Percentiles rank a stretch among this genome's conserved stretches.
These are phyloP conservation scores for Phenganax marumi DNA, from an alignment of 92 coral and sea anemone genomes.

Conservation along the genomic window DNA sequence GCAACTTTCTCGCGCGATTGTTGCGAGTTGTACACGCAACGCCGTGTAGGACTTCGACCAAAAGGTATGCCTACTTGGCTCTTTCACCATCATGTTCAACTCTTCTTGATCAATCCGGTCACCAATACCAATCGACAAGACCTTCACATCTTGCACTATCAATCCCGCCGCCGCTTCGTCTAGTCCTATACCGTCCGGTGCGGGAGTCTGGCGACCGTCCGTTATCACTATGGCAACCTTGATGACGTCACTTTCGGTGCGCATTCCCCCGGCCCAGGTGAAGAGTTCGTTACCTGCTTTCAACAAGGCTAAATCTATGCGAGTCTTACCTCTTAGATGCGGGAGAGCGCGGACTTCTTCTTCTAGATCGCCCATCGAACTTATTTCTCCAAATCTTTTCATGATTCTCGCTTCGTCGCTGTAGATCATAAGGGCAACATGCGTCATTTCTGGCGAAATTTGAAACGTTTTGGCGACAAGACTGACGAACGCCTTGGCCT, in stretches of 20 bases:
- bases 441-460: conserved; percentile 56
- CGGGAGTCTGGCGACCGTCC: conserved; percentile 81
- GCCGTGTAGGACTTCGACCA: conserved; percentile 13
- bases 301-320: conserved; percentile 71
- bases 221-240: conserved; percentile 74
- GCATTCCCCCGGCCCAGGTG: conserved; percentile 62
- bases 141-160: conserved; percentile 63
- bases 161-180: conserved; percentile 60
- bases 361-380: conserved; percentile 41
- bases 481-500: conserved; percentile 76
- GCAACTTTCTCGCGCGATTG: conserved; percentile 14
- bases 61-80: conserved; percentile 18
- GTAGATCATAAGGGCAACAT: conserved; percentile 67
- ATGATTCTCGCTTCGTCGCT: conserved; percentile 59
- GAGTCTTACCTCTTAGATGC: conserved; percentile 68
- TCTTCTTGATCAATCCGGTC: conserved; percentile 65
- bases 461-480: conserved; percentile 63
- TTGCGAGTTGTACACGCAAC: conserved; percentile 4
- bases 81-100: conserved; percentile 62
- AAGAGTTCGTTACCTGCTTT: conserved; percentile 66
- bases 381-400: conserved; percentile 25
- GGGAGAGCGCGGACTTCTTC: conserved; percentile 60
- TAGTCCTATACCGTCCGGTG: conserved; percentile 56
- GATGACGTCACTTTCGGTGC: conserved; percentile 47
- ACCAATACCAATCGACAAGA: conserved; percentile 72